Evolutionary conservation across 2,888 invertebrate species (phyloP).

Genomic region (Germaria angustata): DNA sequence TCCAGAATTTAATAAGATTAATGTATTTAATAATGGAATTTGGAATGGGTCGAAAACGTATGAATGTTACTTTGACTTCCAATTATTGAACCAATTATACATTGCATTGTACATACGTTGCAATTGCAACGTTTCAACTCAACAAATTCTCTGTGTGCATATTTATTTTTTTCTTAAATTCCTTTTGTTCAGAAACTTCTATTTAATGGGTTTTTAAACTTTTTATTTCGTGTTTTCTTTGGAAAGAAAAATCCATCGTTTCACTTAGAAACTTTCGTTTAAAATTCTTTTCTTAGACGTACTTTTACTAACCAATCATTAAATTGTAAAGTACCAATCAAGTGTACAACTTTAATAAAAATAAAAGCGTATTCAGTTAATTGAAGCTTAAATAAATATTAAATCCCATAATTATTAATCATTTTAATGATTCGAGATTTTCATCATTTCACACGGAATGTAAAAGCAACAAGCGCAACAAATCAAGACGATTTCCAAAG

Average conservation of each 20-base stretch:
- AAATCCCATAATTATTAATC: slow-evolving; percentile 59
- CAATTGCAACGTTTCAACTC: too few species aligned
- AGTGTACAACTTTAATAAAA: slow-evolving; percentile 14
- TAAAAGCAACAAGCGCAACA: slow-evolving; percentile 2
- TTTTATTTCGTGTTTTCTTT: slow-evolving; percentile 24
- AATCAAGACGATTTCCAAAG: slow-evolving; percentile 30
- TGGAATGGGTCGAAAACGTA: too few species aligned
- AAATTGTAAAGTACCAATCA: slow-evolving; percentile 30
- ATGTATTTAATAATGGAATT: too few species aligned
- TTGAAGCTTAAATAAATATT: slow-evolving; percentile 12
- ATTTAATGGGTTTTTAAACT: slow-evolving; percentile 6
- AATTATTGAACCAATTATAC: too few species aligned
- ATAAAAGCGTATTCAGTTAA: slow-evolving; percentile 28
- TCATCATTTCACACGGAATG: slow-evolving; percentile 23
- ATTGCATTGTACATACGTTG: too few species aligned
- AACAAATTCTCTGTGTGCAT: neutral
- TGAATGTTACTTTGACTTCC: too few species aligned
- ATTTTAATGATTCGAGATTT: slow-evolving; percentile 58
- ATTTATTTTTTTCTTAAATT: neutral
- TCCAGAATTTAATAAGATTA: too few species aligned
- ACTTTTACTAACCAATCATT: slow-evolving; percentile 10
- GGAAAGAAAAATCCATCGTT: slow-evolving; percentile 12
- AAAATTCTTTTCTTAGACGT: slow-evolving; percentile 34
- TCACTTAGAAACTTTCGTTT: slow-evolving; percentile 44
- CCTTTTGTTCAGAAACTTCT: slow-evolving; percentile 1